Percentiles rank a stretch among this genome's conserved stretches.
Evolutionary conservation across 2,113 vertebrate genomes (phyloP).

Genomic region (Bothrops jararaca): DNA sequence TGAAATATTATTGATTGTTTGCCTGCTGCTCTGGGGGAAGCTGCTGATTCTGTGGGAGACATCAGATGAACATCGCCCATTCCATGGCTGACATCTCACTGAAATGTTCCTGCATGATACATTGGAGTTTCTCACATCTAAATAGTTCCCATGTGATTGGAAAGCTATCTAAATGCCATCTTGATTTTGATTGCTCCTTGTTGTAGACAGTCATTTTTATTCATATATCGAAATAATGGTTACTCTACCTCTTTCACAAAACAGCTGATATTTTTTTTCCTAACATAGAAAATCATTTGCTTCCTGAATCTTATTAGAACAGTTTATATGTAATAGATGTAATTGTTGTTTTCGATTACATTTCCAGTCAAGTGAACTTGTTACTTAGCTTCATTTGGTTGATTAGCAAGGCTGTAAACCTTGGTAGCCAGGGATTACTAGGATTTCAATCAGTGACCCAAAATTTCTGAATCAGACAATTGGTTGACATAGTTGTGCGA

Average conservation of each 20-base stretch:
- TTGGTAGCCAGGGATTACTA: background rate
- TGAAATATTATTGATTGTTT: background rate
- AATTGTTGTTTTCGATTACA: constrained; percentile 33
- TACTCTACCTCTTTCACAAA: constrained; percentile 33
- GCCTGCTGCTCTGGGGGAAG: background rate
- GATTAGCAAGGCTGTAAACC: background rate
- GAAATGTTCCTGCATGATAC: background rate
- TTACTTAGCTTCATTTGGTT: constrained; percentile 11
- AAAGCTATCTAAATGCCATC: background rate
- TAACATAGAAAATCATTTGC: constrained; percentile 40
- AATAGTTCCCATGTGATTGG: background rate
- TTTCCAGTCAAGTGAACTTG: constrained; percentile 27
- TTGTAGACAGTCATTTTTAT: constrained; percentile 49
- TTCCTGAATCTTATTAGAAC: constrained; percentile 27
- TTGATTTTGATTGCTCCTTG: constrained; percentile 48
- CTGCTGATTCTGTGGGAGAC: background rate
- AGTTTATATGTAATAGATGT: constrained; percentile 50
- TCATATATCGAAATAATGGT: constrained; percentile 46
- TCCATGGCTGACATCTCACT: background rate
- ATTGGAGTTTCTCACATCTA: background rate
- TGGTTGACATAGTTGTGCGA: constrained; percentile 8
- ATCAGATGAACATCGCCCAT: background rate
- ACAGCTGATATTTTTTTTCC: constrained; percentile 42
- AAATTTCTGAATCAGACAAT: constrained; percentile 21
- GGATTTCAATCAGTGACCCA: background rate